These are phyloP conservation scores for Didymodactylos carnosus DNA, from an alignment of 2,888 invertebrate species.

Conservation along the genomic window DNA sequence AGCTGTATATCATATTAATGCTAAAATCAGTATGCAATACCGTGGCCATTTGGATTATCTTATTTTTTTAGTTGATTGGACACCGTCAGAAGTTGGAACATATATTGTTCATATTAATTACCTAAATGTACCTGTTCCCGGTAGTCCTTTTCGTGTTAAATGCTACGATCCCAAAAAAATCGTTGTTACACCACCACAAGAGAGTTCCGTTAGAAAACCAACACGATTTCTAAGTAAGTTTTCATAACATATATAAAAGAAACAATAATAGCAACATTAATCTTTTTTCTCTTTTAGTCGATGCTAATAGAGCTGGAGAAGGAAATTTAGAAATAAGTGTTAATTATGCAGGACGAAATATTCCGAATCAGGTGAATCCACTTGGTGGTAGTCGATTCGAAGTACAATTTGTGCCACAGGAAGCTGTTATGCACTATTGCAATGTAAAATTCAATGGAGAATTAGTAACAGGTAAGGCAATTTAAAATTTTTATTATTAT, in stretches of 20 bases:
- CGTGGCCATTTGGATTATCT: too few species aligned
- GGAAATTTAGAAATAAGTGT: slow-evolving; percentile 81
- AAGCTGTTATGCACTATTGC: slow-evolving; percentile 68
- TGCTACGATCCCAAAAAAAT: slow-evolving; percentile 67
- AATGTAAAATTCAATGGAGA: slow-evolving; percentile 86
- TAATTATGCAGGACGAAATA: slow-evolving; percentile 66
- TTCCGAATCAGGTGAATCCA: slow-evolving; percentile 81
- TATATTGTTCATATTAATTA: slow-evolving; percentile 22
- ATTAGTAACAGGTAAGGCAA: slow-evolving; percentile 54
- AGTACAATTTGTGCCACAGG: slow-evolving; percentile 86
- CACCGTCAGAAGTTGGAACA: slow-evolving; percentile 15
- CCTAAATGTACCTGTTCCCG: slow-evolving; percentile 21
- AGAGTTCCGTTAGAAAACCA: slow-evolving; percentile 61
- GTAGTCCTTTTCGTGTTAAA: slow-evolving; percentile 33
- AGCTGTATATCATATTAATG: too few species aligned
- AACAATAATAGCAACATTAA: slow-evolving; percentile 6
- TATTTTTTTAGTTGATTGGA: slow-evolving; percentile 14
- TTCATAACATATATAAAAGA: too few species aligned
- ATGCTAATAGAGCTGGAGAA: slow-evolving; percentile 86
- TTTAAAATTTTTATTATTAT: slow-evolving; percentile 45
- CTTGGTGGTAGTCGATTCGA: slow-evolving; percentile 62
- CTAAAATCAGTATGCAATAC: too few species aligned
- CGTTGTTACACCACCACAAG: slow-evolving; percentile 66
- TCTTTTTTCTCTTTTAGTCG: slow-evolving; percentile 38
- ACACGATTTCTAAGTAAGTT: slow-evolving; percentile 71